These are phyloP conservation scores for Drosophila nigromelanica DNA, from an alignment of 1,140 invertebrate genomes.

Conservation along the genomic window DNA sequence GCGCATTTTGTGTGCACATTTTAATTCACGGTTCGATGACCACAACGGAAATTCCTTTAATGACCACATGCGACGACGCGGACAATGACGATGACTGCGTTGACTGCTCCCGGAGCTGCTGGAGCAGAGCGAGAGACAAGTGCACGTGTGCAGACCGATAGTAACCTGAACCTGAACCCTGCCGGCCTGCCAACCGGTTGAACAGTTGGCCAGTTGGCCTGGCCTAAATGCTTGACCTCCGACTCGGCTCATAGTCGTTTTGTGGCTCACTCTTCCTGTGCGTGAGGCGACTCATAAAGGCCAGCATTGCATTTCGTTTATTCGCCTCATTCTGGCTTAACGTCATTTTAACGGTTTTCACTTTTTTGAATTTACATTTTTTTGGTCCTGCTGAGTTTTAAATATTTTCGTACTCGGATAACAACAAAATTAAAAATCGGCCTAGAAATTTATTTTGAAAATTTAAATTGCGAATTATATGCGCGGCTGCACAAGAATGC, in stretches of 20 bases:
- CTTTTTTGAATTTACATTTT: slow-evolving; percentile 9
- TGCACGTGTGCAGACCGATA: slow-evolving; percentile 41
- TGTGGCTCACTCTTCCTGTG: slow-evolving; percentile 4
- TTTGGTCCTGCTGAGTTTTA: slow-evolving; percentile 10
- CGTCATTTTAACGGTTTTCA: slow-evolving; percentile 34
- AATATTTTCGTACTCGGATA: slow-evolving; percentile 34
- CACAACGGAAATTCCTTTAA: slow-evolving; percentile 76
- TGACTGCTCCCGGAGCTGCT: slow-evolving; percentile 9
- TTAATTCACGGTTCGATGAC: slow-evolving; percentile 72
- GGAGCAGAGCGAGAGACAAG: slow-evolving; percentile 32
- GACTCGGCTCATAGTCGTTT: neutral
- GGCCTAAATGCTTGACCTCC: slow-evolving; percentile 43
- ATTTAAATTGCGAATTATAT: slow-evolving; percentile 61
- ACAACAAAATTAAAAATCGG: slow-evolving; percentile 13
- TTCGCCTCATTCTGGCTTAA: slow-evolving; percentile 15
- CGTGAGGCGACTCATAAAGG: slow-evolving; percentile 27
- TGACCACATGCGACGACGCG: slow-evolving; percentile 69
- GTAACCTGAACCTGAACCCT: slow-evolving; percentile 38
- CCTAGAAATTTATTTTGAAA: slow-evolving; percentile 45
- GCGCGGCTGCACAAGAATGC: slow-evolving; percentile 37
- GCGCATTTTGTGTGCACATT: slow-evolving; percentile 56
- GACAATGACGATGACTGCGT: slow-evolving; percentile 39
- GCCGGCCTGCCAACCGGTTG: slow-evolving; percentile 2
- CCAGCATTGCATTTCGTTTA: slow-evolving; percentile 47
- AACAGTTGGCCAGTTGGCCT: slow-evolving; percentile 19